Evolutionary conservation across 2,888 invertebrate species (phyloP).

Genomic region (Flexamia atlantica): DNA sequence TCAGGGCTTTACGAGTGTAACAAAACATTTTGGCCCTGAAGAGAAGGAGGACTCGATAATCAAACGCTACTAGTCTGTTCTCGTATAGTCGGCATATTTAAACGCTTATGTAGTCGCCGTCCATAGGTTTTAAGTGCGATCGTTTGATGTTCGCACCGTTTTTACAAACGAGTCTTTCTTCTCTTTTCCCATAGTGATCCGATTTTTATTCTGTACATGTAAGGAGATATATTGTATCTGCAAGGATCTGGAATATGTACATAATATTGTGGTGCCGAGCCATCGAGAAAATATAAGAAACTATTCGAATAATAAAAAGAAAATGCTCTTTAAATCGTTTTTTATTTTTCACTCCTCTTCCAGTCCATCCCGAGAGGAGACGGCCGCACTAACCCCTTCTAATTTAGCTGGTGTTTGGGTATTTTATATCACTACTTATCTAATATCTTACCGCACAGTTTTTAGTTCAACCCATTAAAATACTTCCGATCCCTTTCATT

Average conservation of each 20-base stretch:
- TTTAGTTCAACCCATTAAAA: constrained; percentile 55
- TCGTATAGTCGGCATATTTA: constrained; percentile 47
- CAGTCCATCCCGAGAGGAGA: constrained; percentile 44
- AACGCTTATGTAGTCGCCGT: constrained; percentile 52
- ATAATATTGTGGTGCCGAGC: constrained; percentile 58
- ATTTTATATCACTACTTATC: constrained; percentile 51
- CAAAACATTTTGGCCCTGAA: constrained; percentile 57
- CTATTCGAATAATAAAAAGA: constrained; percentile 58
- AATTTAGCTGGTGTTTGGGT: constrained; percentile 58
- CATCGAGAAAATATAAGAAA: constrained; percentile 54
- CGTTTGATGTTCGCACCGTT: background rate
- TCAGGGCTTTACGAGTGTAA: constrained; percentile 50
- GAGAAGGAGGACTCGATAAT: constrained; percentile 41
- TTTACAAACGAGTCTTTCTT: constrained; percentile 43
- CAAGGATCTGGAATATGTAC: constrained; percentile 46
- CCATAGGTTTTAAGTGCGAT: constrained; percentile 30
- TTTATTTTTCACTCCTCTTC: constrained; percentile 52
- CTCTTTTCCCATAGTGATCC: constrained; percentile 28
- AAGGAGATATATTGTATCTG: constrained; percentile 59
- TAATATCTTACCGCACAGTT: constrained; percentile 58
- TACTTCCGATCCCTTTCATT: constrained; percentile 56
- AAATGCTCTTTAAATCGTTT: constrained; percentile 55
- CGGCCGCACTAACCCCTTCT: constrained; percentile 56
- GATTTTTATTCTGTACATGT: constrained; percentile 45
- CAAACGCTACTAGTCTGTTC: constrained; percentile 40